phyloP scores from a whole-genome alignment of 1,140 invertebrate genomes.

The Drosophila repletoides region DNA sequence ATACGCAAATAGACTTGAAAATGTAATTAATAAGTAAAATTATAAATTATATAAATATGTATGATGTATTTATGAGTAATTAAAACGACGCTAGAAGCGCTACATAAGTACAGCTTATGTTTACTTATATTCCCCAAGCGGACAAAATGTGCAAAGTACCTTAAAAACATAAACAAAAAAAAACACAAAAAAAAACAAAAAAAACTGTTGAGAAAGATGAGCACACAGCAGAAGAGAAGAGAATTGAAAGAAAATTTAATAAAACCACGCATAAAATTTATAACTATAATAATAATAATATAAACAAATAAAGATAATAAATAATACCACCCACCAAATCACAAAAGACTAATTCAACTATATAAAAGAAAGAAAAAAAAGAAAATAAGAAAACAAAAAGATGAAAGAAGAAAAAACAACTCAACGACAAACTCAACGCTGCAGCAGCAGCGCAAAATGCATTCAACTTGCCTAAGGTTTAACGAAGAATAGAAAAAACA shows the following conservation, averaged over 20 bases:
- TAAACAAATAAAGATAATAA: constrained; percentile 30
- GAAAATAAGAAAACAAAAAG: not conserved
- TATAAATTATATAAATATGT: constrained; percentile 71
- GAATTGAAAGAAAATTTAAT: constrained; percentile 13
- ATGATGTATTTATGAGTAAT: constrained; percentile 73
- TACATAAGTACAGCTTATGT: constrained; percentile 77
- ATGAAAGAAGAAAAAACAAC: constrained; percentile 41
- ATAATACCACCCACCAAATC: constrained; percentile 76
- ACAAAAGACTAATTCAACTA: constrained; percentile 75
- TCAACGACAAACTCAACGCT: constrained; percentile 70
- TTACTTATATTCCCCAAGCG: constrained; percentile 66
- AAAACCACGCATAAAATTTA: constrained; percentile 12
- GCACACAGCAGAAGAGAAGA: constrained; percentile 7
- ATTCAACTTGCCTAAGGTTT: constrained; percentile 60
- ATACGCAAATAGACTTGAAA: constrained; percentile 81
- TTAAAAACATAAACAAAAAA: constrained; percentile 54
- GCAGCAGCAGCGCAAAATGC: constrained; percentile 68
- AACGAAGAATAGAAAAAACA: not conserved
- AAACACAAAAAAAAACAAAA: constrained; percentile 43
- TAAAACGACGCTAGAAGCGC: constrained; percentile 76
- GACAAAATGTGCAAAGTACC: constrained; percentile 79
- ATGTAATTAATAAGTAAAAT: constrained; percentile 77
- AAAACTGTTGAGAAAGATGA: constrained; percentile 39
- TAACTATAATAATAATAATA: constrained; percentile 31
- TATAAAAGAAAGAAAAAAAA: constrained; percentile 13